Percentiles rank a stretch among this genome's conserved stretches.
phyloP scores from a whole-genome alignment of 1,140 invertebrate species.

The Eumeta japonica region DNA sequence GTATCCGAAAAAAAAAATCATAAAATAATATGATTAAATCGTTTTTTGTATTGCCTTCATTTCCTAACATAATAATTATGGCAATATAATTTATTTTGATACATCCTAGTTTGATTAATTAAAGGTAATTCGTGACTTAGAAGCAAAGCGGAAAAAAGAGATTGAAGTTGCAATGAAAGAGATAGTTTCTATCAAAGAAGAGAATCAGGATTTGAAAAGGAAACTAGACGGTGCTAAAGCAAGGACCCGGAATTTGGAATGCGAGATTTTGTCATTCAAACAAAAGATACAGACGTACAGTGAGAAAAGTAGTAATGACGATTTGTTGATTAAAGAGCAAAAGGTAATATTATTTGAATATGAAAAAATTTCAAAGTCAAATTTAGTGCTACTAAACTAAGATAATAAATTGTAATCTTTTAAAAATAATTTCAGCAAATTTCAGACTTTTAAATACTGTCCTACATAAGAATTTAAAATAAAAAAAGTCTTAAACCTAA shows the following conservation, averaged over 20 bases:
- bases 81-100: too few species aligned
- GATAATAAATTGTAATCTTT: too few species aligned
- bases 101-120: too few species aligned
- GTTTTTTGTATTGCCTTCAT: too few species aligned
- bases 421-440: too few species aligned
- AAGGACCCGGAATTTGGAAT: conserved; percentile 60
- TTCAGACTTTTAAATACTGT: too few species aligned
- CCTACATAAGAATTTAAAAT: too few species aligned
- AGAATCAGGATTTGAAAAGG: conserved; percentile 56
- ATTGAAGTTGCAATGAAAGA: conserved; percentile 55
- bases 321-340: conserved; percentile 58
- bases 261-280: conserved; percentile 48
- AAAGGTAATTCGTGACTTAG: conserved; percentile 56
- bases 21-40: too few species aligned
- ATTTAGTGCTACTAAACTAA: too few species aligned
- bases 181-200: conserved; percentile 42
- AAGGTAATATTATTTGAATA: conserved; percentile 31
- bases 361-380: not conserved
- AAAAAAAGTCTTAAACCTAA: too few species aligned
- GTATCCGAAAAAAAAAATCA: too few species aligned
- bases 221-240: conserved; percentile 60
- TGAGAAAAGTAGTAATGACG: conserved; percentile 60
- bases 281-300: conserved; percentile 54
- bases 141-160: conserved; percentile 58
- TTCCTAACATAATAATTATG: too few species aligned